Evolutionary conservation across 1,140 invertebrate genomes (phyloP), one percentile per base, ranked within the genome.

Genomic region (Ericerus pela): DNA sequence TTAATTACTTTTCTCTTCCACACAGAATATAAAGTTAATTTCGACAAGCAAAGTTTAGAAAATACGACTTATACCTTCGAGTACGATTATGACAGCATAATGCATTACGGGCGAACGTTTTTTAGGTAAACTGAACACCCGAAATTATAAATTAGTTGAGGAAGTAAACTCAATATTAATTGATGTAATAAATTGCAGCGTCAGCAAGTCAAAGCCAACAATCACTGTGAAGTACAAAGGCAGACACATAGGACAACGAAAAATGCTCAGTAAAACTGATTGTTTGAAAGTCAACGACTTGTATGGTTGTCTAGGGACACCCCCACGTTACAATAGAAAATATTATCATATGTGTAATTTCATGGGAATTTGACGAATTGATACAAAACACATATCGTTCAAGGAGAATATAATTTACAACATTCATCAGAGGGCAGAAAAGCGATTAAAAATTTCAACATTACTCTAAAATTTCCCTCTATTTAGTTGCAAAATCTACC

Each of bases 41-140:
- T 82, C 67, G 69, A 77, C 60, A 76, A 83, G 67, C 70, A 79
- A 61, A 75, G 74, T 60, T 64, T 72, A 57, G 74, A 70, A 37
- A 80, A 80, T 62, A 79, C 77, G 20, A 76, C 77, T 0, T 76
- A 76, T 60, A 72, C 69, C 53, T 80, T 76, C 65, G 77, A 80
- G 58, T 84, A 84, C 61, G 81, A 84, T 62, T 83, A 79, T 62
- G 75, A 80, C 53, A 81, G 79, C 29, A 80, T 84, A 31, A 83
- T 84, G 81, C 81, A 84, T 64, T 84, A 84, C 61, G 81, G 81
- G 2, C 72, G 70, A 56, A 70, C 74, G 29, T 75, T 72, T 61
- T 75, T 75, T 65, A 74, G 73, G 73, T 73, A 62, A 62, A 58
- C n/a, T 51, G 16, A 54, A 41, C 5, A 43, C 55, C 18, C 6